Base-by-base conservation (phyloP, 2,797 vertebrate species). In the Serranus cabrilla region DNA sequence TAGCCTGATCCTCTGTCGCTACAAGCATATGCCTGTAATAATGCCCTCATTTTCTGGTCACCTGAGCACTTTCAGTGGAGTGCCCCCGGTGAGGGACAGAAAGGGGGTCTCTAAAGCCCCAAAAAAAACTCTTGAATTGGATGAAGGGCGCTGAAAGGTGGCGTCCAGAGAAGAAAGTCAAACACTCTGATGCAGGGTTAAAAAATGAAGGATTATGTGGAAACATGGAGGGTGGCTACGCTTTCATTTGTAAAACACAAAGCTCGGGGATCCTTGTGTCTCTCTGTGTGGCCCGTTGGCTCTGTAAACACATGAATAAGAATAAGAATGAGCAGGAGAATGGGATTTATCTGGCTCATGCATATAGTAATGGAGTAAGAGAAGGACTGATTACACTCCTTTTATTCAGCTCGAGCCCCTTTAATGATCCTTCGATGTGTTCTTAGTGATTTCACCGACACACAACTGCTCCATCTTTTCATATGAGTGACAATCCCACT, bases 281-380 rank as follows among this genome's bases (percentile, higher is more conserved):
- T 94, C 90, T 87, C 91, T 95, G 95, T 95, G 94, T 95, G 95
- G 95, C 93, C 95, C 65, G 73, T 88, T 85, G 86, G 81, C 78
- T 90, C 70, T 84, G 86, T 82, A 94, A 94, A 94, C 93, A 94
- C 92, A 95, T 95, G 94, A 95, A 96, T 96, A 88, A 90, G 87
- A 95, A 95, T 90, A 88, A 88, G 82, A 78, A 54, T 57, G 77
- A 87, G 57, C 47, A 39, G n/a, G 52, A 85, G 90, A 93, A 91
- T 73, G 63, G 84, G 82, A 81, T 87, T 91, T 73, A 84, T 89
- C 84, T 65, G 74, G 67, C 87, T 90, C 91, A 91, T 91, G 82
- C 84, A 92, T 91, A 90, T 47, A 90, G 74, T 86, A 80, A 71
- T 80, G 59, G 72, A 79, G 68, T 56, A 43, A 75, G 68, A 85